Conservation (phyloP, 2,797 vertebrate species). For the Leptatherina wallacei region DNA sequence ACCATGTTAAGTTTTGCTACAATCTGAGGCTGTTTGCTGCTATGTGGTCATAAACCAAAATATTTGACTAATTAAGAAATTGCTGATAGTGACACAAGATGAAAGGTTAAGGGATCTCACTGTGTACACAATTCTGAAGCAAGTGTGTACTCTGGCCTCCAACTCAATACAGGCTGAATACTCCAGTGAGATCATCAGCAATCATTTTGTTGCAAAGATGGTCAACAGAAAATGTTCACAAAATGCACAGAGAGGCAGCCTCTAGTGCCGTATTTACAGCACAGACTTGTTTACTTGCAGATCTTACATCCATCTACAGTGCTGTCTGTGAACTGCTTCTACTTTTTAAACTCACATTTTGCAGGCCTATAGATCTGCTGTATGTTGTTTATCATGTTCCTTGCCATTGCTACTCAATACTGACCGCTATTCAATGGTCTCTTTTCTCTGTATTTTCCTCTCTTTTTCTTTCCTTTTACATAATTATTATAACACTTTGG, state of each 20-base stretch:
- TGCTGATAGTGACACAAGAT: not conserved
- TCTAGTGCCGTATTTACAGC: not conserved
- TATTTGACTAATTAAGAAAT: too few relatives aligned
- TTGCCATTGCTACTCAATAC: not conserved
- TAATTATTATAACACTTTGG: too few relatives aligned
- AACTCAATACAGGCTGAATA: not conserved
- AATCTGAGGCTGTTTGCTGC: not conserved
- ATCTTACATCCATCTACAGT: too few relatives aligned
- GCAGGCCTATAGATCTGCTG: not conserved
- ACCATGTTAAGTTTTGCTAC: not conserved
- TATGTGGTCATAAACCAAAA: not conserved
- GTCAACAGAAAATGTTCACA: not conserved
- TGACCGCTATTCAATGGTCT: not conserved
- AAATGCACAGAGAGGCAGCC: not conserved
- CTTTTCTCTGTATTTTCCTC: too few relatives aligned
- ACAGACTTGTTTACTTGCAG: not conserved
- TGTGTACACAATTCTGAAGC: not conserved
- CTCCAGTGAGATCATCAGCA: not conserved
- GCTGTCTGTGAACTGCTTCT: not conserved
- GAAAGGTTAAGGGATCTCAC: not conserved
- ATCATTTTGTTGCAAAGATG: not conserved
- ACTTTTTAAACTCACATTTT: not conserved
- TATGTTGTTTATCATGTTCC: not conserved
- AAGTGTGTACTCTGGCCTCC: not conserved
- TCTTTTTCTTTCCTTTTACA: too few relatives aligned